These are phyloP conservation scores for Alexandromys fortis DNA, from an alignment of 2,113 vertebrate species.

Conservation along the genomic window DNA sequence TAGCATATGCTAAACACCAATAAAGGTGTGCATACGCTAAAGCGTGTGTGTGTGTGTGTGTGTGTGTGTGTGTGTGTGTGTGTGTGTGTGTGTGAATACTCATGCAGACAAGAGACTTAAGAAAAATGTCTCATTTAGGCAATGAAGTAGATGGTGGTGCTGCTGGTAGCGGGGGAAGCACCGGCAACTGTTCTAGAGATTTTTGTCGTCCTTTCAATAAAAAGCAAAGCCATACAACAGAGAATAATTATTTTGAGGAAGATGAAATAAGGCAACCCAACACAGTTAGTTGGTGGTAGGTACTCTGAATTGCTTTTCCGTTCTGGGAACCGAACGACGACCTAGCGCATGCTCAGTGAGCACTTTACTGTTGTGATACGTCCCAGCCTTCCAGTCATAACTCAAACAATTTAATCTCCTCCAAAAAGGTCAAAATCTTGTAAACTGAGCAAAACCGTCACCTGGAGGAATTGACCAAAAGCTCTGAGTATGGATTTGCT, in stretches of 20 bases:
- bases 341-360: neutral
- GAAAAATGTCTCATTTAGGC: neutral
- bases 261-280: conserved; percentile 17
- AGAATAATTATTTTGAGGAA: conserved; percentile 2
- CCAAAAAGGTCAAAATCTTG: neutral
- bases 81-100: neutral
- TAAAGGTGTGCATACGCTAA: too few relatives aligned
- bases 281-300: neutral
- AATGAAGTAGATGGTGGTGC: neutral
- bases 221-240: neutral
- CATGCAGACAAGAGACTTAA: conserved; percentile 7
- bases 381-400: neutral
- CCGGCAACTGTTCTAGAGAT: conserved; percentile 1
- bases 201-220: conserved; percentile 37
- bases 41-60: too few relatives aligned
- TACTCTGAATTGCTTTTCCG: neutral
- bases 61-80: too few relatives aligned
- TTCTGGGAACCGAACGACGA: neutral
- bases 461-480: neutral
- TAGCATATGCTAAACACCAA: neutral
- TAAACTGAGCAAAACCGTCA: neutral
- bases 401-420: neutral
- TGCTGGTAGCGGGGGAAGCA: neutral
- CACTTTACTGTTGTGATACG: accelerated
- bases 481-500: neutral